Conservation (phyloP, 2,888 invertebrate species). For the Drosophila rubida region DNA sequence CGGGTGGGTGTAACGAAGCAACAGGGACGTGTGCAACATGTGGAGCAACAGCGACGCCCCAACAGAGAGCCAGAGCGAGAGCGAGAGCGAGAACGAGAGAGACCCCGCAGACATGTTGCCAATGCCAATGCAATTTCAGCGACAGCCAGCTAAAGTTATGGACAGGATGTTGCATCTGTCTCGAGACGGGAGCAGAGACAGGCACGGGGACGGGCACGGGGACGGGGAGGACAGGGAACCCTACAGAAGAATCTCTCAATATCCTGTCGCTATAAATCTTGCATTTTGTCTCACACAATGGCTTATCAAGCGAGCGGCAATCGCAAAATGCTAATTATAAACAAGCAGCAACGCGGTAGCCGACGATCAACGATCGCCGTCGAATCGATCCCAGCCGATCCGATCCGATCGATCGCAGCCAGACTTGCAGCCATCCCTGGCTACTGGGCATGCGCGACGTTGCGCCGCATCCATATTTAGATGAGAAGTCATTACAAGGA, state of each 20-base stretch:
- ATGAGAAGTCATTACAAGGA: constrained; percentile 57
- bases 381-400: background rate
- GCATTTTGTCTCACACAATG: constrained; percentile 65
- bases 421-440: constrained; percentile 1
- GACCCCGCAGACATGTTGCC: constrained; percentile 28
- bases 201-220: background rate
- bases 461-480: constrained; percentile 49
- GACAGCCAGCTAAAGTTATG: constrained; percentile 68
- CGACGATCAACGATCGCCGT: constrained; percentile 9
- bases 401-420: background rate
- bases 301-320: constrained; percentile 74
- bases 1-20: constrained; percentile 33
- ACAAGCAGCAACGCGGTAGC: constrained; percentile 60
- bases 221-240: background rate
- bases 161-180: constrained; percentile 80
- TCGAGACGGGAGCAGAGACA: constrained; percentile 9
- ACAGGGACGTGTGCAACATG: constrained; percentile 28
- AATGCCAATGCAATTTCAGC: constrained; percentile 65
- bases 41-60: constrained; percentile 45
- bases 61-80: constrained; percentile 11
- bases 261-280: constrained; percentile 81
- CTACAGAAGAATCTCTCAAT: constrained; percentile 67
- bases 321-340: constrained; percentile 80
- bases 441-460: constrained; percentile 76
- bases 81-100: background rate